Base-by-base conservation (phyloP, 2,113 vertebrate species). In the Tenebrosternarchus preto region DNA sequence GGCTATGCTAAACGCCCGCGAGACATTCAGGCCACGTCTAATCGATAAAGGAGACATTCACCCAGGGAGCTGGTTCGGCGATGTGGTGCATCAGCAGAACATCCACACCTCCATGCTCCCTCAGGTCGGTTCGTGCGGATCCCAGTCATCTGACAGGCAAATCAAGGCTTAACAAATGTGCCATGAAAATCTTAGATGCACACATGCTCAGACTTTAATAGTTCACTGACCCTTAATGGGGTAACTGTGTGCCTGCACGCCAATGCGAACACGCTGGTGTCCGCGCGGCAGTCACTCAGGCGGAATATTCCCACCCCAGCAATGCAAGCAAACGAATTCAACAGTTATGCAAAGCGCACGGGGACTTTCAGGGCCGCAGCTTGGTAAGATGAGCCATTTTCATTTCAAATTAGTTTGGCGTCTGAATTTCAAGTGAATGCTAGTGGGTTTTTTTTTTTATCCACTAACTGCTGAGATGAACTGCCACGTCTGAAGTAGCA, bases 1-100 rank as follows among this genome's bases (percentile, higher is more conserved):
- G 80, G 79, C 76, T 82, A 73, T 81, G 78, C 29, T 82, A 84
- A 86, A 70, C 83, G 79, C 55, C 82, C 80, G 76, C 85, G 83
- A 84, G 56, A 72, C 61, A 82, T 84, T 67, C 67, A 68, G 79
- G 36, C 67, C 15, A 25, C 19, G 61, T 85, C 79, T 78, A 73
- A 88, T 88, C 79, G 73, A 88, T 90, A 86, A 76, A 85, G n/a
- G 84, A 72, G 81, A 86, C 84, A 81, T 81, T 83, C 66, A 22
- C 24, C 20, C 11, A 55, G 75, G 12, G 64, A 80, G 53, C 67
- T 73, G 69, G 73, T 6, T 2, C 31, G 9, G 75, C 64, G 4
- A 20, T n/a, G 64, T 50, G 27, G 55, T 53, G 78, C 78, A 55
- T 86, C 80, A 81, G 77, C 70, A 84, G 39, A 46, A 59, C 69